These are phyloP conservation scores for Drosophila azteca DNA, from an alignment of 1,140 invertebrate species.

Conservation along the genomic window DNA sequence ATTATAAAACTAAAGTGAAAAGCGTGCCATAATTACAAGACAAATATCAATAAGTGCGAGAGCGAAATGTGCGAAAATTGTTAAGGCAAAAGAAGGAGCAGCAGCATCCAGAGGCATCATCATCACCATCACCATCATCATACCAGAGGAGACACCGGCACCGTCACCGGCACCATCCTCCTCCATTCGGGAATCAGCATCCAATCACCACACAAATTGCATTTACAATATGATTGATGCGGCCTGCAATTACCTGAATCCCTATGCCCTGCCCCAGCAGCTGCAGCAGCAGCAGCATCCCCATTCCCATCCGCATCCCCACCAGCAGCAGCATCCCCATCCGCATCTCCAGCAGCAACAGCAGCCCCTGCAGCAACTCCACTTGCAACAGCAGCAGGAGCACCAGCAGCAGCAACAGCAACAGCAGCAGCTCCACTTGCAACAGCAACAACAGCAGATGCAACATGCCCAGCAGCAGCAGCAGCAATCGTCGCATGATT, in stretches of 20 bases:
- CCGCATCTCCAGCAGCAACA: slow-evolving; percentile 41
- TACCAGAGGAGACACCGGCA: slow-evolving; percentile 12
- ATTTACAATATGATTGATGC: slow-evolving; percentile 78
- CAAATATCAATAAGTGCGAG: slow-evolving; percentile 60
- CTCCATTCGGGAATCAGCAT: slow-evolving; percentile 9
- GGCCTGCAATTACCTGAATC: slow-evolving; percentile 81
- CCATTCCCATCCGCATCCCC: slow-evolving; percentile 40
- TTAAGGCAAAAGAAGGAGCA: slow-evolving; percentile 27
- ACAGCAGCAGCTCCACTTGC: slow-evolving; percentile 28
- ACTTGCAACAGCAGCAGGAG: slow-evolving; percentile 41
- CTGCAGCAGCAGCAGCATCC: slow-evolving; percentile 39
- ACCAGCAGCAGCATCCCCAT: slow-evolving; percentile 38
- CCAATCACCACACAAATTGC: slow-evolving; percentile 8
- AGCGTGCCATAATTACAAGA: slow-evolving; percentile 71
- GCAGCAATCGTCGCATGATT: slow-evolving; percentile 43
- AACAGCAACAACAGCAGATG: slow-evolving; percentile 23
- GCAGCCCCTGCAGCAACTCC: slow-evolving; percentile 43
- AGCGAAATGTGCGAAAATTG: slow-evolving; percentile 69
- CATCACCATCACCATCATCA: background rate
- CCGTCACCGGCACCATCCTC: slow-evolving; percentile 1
- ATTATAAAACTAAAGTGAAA: slow-evolving; percentile 71
- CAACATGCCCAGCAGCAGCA: slow-evolving; percentile 34
- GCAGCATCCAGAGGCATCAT: slow-evolving; percentile 1
- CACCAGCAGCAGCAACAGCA: slow-evolving; percentile 35
- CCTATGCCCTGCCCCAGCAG: slow-evolving; percentile 59